Evolutionary conservation across 2,113 vertebrate genomes (phyloP).

Genomic region (Oenanthe melanoleuca): DNA sequence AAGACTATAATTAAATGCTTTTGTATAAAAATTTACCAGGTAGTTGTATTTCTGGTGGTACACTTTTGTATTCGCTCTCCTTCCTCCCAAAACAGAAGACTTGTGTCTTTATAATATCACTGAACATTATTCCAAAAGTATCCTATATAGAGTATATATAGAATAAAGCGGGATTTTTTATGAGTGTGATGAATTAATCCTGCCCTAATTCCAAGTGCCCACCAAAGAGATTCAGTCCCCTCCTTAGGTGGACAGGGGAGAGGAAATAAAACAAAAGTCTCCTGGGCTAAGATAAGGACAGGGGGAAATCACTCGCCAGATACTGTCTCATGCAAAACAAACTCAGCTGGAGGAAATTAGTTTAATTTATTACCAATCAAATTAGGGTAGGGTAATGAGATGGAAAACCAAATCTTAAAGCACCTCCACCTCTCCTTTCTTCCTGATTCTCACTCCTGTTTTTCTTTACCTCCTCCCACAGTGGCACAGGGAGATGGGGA

Average conservation of each 20-base stretch:
- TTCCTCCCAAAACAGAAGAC: not conserved
- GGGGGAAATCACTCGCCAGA: not conserved
- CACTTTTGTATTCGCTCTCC: not conserved
- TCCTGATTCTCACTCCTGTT: not conserved
- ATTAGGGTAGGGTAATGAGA: not conserved
- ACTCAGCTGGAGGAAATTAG: not conserved
- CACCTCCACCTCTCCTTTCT: not conserved
- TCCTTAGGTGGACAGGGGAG: not conserved
- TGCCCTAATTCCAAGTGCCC: not conserved
- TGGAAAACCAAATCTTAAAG: not conserved
- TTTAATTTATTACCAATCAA: not conserved
- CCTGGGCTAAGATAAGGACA: rapidly evolving
- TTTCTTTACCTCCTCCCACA: not conserved
- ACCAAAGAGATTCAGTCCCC: not conserved
- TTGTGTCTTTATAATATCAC: not conserved
- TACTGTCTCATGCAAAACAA: not conserved
- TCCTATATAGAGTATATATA: not conserved
- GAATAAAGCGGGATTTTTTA: not conserved
- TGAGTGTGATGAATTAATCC: not conserved
- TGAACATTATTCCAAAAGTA: not conserved
- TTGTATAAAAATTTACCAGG: not conserved
- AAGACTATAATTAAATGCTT: not conserved
- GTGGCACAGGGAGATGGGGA: too few relatives aligned
- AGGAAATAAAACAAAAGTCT: not conserved
- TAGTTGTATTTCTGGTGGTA: not conserved